Conservation (phyloP, 1,140 invertebrate species). For the Drosophila hydei region DNA sequence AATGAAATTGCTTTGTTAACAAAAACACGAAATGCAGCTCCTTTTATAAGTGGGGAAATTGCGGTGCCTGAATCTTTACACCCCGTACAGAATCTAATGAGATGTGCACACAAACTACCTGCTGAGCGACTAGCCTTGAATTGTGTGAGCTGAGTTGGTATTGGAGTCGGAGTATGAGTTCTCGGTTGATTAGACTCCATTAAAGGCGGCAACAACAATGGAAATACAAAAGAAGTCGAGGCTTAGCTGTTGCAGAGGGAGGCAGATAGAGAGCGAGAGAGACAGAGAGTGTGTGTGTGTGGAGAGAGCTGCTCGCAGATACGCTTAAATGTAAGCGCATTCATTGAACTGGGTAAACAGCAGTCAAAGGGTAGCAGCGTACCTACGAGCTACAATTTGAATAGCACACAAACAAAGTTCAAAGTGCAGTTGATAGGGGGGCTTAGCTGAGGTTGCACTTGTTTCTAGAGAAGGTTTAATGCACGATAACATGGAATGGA, state of each 20-base stretch:
- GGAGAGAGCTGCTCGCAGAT: constrained; percentile 7
- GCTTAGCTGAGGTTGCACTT: constrained; percentile 57
- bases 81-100: constrained; percentile 31
- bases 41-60: background rate
- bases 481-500: constrained; percentile 57
- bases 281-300: background rate
- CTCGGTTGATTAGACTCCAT: constrained; percentile 72
- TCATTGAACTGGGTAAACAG: constrained; percentile 36
- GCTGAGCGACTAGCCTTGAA: background rate
- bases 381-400: constrained; percentile 46
- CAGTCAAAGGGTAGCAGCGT: constrained; percentile 54
- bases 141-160: too few species aligned
- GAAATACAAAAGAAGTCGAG: constrained; percentile 1
- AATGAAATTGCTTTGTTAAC: constrained; percentile 14
- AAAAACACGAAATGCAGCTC: constrained; percentile 4
- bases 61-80: constrained; percentile 8
- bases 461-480: constrained; percentile 51
- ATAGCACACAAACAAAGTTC: constrained; percentile 47
- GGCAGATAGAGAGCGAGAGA: background rate
- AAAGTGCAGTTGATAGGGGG: constrained; percentile 49
- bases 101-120: constrained; percentile 51
- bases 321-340: constrained; percentile 16
- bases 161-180: background rate
- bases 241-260: background rate
- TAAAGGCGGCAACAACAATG: constrained; percentile 70